Evolutionary conservation across 2,113 vertebrate genomes (phyloP).

Genomic region (Triplophysa tibetana): DNA sequence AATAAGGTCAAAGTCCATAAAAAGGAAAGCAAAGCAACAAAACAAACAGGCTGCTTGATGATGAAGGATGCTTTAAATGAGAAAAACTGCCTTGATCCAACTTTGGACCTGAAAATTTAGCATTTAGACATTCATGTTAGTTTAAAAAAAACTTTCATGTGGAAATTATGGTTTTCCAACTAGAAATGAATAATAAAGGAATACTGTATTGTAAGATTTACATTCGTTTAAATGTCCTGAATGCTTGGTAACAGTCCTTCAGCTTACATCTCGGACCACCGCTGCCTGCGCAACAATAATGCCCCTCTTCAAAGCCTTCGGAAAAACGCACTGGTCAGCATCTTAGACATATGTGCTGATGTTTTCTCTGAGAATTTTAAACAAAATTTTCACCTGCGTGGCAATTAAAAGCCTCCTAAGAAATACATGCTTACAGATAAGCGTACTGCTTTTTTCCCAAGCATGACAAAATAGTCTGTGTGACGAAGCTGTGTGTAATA

Average conservation of each 20-base stretch:
- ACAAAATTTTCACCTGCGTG: conserved; percentile 44
- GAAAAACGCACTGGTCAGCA: conserved; percentile 28
- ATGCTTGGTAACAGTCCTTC: conserved; percentile 9
- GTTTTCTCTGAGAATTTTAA: conserved; percentile 25
- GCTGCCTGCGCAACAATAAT: background rate
- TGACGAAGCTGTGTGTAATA: too few relatives aligned
- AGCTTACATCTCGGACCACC: background rate
- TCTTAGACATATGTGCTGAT: conserved; percentile 33
- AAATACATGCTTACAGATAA: conserved; percentile 45
- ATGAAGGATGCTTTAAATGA: too few relatives aligned
- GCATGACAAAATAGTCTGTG: background rate
- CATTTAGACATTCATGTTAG: too few relatives aligned
- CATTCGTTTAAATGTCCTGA: conserved; percentile 8
- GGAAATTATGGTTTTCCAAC: background rate
- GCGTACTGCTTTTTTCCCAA: background rate
- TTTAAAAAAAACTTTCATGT: background rate
- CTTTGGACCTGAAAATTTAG: background rate
- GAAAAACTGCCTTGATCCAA: too few relatives aligned
- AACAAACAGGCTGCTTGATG: too few relatives aligned
- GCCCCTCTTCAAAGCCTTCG: background rate
- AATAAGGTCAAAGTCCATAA: background rate
- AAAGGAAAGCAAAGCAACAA: too few relatives aligned
- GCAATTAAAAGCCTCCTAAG: conserved; percentile 46
- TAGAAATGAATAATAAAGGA: background rate
- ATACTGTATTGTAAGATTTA: background rate